Conservation (phyloP, 2,113 vertebrate genomes). For the Calypte anna region DNA sequence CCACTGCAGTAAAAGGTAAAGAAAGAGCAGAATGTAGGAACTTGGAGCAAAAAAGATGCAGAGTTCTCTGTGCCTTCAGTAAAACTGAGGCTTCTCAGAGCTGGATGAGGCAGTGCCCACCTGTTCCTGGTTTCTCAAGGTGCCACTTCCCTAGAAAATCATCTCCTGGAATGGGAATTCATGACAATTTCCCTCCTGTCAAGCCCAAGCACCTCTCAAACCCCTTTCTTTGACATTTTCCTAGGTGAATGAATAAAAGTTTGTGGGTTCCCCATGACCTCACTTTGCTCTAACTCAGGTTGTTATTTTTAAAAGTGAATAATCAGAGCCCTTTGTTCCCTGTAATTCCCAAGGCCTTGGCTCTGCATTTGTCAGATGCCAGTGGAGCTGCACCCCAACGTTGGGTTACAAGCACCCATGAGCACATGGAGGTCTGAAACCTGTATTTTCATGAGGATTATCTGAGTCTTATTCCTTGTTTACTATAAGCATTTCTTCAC, state of each 20-base stretch:
- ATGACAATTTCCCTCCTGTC: not conserved
- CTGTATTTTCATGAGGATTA: not conserved
- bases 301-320: not conserved
- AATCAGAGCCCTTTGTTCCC: not conserved
- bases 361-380: not conserved
- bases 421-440: not conserved
- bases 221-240: not conserved
- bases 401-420: not conserved
- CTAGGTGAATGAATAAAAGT: not conserved
- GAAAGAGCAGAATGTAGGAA: not conserved
- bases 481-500: not conserved
- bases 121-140: not conserved
- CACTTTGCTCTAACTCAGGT: accelerated
- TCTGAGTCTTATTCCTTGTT: not conserved
- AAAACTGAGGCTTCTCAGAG: accelerated
- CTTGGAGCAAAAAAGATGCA: not conserved
- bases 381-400: not conserved
- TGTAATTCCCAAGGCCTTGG: not conserved
- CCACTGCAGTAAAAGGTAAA: not conserved
- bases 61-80: not conserved
- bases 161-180: not conserved
- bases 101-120: not conserved
- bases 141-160: not conserved
- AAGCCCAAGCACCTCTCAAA: not conserved
- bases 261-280: not conserved